Evolutionary conservation across 2,888 invertebrate species (phyloP).

Genomic region (Phragmatobia fuliginosa): DNA sequence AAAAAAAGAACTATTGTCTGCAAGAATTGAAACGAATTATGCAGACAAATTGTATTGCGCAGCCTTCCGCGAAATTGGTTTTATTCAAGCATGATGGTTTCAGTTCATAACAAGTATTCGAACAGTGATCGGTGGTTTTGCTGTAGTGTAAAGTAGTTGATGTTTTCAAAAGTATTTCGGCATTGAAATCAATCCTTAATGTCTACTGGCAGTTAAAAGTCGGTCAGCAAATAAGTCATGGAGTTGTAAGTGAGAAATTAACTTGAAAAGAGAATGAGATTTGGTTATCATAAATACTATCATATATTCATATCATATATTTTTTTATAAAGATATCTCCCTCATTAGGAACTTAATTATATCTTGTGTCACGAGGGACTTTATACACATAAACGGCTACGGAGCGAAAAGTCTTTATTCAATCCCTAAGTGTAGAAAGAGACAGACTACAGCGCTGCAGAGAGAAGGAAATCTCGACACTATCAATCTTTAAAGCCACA

Average conservation of each 20-base stretch:
- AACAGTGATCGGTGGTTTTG: background rate
- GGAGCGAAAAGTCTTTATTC: no score
- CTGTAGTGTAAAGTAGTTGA: background rate
- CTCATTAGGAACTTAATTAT: no score
- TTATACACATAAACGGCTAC: no score
- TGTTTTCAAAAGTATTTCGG: background rate
- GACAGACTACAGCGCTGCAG: no score
- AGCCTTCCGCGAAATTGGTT: slow-evolving; percentile 14
- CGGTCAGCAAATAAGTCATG: no score
- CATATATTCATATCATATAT: no score
- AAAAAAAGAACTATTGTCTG: slow-evolving; percentile 1
- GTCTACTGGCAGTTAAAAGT: background rate
- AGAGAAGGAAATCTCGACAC: no score
- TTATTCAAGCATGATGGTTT: background rate
- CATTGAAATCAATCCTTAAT: background rate
- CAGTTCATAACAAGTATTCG: background rate
- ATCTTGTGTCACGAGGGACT: no score
- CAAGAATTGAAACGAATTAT: background rate
- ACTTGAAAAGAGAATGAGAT: background rate
- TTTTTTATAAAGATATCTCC: no score
- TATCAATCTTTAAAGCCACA: no score
- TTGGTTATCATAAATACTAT: background rate
- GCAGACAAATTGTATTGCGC: background rate
- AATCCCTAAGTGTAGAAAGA: no score
- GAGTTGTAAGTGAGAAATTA: no score